Conservation (phyloP, 2,113 vertebrate species). For the Nannobrachium achirus region DNA sequence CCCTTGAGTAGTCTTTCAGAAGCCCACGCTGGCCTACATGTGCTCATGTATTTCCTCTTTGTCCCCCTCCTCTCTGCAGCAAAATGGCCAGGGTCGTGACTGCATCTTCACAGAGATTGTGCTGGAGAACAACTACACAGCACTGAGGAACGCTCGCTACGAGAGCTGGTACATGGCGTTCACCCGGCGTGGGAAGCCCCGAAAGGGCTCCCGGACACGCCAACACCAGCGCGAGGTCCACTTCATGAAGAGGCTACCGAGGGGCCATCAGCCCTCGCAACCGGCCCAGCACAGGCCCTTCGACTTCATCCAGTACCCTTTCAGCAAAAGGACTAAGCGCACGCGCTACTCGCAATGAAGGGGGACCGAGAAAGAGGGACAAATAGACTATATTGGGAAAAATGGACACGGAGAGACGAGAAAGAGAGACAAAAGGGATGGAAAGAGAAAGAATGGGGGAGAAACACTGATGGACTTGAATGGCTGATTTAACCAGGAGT, state of each 20-base stretch:
- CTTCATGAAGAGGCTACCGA: conserved; percentile 98
- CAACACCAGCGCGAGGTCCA: conserved; percentile 99
- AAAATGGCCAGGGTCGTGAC: conserved; percentile 93
- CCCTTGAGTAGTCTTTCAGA: too few species aligned
- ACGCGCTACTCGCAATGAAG: conserved; percentile 84
- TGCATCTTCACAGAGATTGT: conserved; percentile 98
- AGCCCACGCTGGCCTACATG: too few species aligned
- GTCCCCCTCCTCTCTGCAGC: conserved; percentile 73
- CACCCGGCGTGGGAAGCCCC: conserved; percentile 92
- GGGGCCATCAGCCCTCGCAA: conserved; percentile 84
- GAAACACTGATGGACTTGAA: conserved; percentile 19
- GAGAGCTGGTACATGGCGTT: conserved; percentile 99
- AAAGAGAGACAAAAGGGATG: background rate
- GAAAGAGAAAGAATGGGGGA: conserved; percentile 28
- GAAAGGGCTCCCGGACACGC: conserved; percentile 95
- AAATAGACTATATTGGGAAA: too few species aligned
- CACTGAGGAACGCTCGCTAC: conserved; percentile 93
- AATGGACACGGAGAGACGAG: background rate
- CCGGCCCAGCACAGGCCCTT: conserved; percentile 89
- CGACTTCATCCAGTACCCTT: conserved; percentile 97
- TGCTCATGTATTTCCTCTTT: background rate
- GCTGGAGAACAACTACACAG: conserved; percentile 99
- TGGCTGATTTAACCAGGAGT: conserved; percentile 35
- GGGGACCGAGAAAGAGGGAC: conserved; percentile 23
- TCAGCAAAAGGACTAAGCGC: conserved; percentile 95